Base-by-base conservation (phyloP, 2,113 vertebrate genomes). In the Callospermophilus lateralis region DNA sequence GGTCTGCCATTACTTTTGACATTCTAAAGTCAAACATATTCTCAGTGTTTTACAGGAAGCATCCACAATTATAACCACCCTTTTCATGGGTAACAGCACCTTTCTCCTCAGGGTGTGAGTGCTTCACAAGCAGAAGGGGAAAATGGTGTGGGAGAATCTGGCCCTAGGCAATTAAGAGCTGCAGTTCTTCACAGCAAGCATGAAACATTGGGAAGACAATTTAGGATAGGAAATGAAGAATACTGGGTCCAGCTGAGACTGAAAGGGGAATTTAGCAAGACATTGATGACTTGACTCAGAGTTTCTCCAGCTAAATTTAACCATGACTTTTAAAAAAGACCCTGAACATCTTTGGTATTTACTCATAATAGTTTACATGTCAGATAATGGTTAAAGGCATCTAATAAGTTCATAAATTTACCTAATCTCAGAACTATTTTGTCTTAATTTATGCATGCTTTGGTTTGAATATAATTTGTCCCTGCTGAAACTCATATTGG, bases 1-100 rank as follows among this genome's bases (percentile, higher is more conserved):
- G 26, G 51, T 88, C 72, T 97, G 93, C 80, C 68, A 45, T 93
- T 93, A 88, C 48, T 97, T 97, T 95, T 94, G 96, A 97, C 90
- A 79, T 97, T 94, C 42, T 94, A 80, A 96, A 90, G 42, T 45
- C 42, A 85, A 85, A 48, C 81, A 48, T 30, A 67, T 68, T 89
- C 58, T 96, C 76, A 70, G 48, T 90, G 77, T 94, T 96, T 96
- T 94, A 80, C 87, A 77, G 94, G 94, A 96, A 93, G 88, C 92
- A 88, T 90, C 92, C 90, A 90, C 95, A 95, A 77, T 92, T 85
- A 96, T 90, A 90, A 77, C 65, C 72, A 87, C 68, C 39, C 81
- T 94, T 95, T 97, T 77, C 67, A 77, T 19, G 45, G 53, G 10
- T 28, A 72, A 94, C 4, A 95, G 65, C 89, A 76, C 58, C n/a